A percentile compares a stretch with the other conserved stretches of the same genome.
Evolutionary conservation across 2,797 vertebrate genomes (phyloP).

Genomic region (Mallotus villosus): DNA sequence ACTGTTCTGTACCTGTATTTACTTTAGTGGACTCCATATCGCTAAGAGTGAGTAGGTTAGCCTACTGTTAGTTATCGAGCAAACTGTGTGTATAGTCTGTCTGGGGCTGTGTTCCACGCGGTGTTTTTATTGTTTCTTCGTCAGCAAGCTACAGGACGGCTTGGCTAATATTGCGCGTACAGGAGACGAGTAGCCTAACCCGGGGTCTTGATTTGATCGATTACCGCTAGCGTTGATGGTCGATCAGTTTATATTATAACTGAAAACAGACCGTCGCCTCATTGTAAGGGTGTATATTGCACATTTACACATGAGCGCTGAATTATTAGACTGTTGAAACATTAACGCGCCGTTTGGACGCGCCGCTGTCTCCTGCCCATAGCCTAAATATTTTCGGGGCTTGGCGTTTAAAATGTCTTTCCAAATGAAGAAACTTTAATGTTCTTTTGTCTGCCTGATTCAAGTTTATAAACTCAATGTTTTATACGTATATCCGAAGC

Average conservation of each 20-base stretch:
- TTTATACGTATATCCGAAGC: too few species aligned
- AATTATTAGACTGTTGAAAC: conserved; percentile 36
- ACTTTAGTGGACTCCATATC: background rate
- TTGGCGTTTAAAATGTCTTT: background rate
- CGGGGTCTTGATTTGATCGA: background rate
- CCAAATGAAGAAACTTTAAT: conserved; percentile 11
- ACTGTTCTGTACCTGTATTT: conserved; percentile 1
- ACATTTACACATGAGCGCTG: conserved; percentile 27
- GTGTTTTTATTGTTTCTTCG: background rate
- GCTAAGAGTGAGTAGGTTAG: background rate
- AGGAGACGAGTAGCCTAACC: background rate
- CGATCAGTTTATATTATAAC: background rate
- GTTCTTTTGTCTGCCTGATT: background rate
- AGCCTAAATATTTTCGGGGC: background rate
- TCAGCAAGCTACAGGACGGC: background rate
- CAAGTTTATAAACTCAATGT: too few species aligned
- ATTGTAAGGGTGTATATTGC: background rate
- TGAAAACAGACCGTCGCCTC: too few species aligned
- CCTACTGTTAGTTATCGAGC: background rate
- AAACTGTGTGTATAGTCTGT: background rate
- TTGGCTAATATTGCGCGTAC: background rate
- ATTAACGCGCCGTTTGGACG: conserved; percentile 59
- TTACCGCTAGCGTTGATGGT: background rate
- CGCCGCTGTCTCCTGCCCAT: conserved; percentile 25
- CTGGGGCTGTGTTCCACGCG: background rate